phyloP scores from a whole-genome alignment of 2,113 vertebrate species.

The Oncorhynchus gorbuscha region DNA sequence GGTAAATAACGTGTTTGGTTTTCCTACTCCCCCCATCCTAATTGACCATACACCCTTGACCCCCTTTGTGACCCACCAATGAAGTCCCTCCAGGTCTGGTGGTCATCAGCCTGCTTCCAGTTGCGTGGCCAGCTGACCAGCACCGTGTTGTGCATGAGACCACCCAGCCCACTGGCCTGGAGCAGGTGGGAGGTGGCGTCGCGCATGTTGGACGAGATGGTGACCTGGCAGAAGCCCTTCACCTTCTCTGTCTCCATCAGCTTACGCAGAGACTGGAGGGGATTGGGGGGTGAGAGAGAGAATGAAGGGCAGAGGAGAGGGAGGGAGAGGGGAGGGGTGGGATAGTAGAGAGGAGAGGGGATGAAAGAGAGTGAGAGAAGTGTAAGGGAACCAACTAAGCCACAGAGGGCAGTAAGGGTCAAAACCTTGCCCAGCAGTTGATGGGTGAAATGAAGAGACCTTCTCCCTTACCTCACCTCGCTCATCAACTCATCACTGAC shows the following conservation, averaged over 20 bases:
- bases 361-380: background rate
- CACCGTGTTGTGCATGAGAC: conserved; percentile 93
- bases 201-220: conserved; percentile 91
- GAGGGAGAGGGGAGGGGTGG: background rate
- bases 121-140: conserved; percentile 94
- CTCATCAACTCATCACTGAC: no score
- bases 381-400: background rate
- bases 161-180: conserved; percentile 94
- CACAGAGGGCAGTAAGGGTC: background rate
- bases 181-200: conserved; percentile 95
- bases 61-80: conserved; percentile 65
- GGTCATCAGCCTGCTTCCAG: conserved; percentile 96
- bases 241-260: conserved; percentile 98
- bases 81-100: conserved; percentile 94
- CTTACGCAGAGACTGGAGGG: conserved; percentile 83
- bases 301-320: background rate
- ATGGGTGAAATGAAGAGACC: no score
- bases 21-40: no score
- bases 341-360: background rate
- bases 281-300: background rate
- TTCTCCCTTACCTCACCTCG: no score
- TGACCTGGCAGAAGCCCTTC: conserved; percentile 96
- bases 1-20: no score
- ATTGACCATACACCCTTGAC: background rate
- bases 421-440: no score